phyloP scores from a whole-genome alignment of 2,113 vertebrate species.

The Oriolus oriolus region DNA sequence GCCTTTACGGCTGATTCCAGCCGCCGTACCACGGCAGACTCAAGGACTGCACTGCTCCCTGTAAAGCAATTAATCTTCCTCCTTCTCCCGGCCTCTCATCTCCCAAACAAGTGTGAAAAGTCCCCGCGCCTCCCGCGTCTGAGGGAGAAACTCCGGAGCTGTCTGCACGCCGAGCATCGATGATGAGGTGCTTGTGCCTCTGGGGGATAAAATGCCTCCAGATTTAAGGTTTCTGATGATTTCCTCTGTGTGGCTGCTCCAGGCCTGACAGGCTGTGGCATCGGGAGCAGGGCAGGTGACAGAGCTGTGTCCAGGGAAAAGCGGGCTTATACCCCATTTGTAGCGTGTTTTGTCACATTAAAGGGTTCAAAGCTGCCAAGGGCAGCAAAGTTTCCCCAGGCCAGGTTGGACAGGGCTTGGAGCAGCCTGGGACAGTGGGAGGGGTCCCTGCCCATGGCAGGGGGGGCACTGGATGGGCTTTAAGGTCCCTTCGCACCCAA shows the following conservation, averaged over 20 bases:
- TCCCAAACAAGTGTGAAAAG: not conserved
- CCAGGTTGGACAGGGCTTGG: not conserved
- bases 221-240: not conserved
- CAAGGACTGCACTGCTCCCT: not conserved
- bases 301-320: not conserved
- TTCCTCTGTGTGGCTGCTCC: not conserved
- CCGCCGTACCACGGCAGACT: not conserved
- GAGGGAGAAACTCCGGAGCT: not conserved
- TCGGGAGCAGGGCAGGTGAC: not conserved
- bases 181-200: not conserved
- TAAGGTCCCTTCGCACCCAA: not conserved
- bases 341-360: too few relatives aligned
- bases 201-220: not conserved
- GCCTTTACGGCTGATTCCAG: not conserved
- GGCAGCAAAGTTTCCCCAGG: not conserved
- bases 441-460: not conserved
- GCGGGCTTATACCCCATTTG: accelerated
- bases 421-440: not conserved
- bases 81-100: not conserved
- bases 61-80: not conserved
- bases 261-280: not conserved
- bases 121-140: not conserved
- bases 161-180: not conserved
- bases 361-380: not conserved
- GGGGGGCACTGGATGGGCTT: not conserved